phyloP scores from a whole-genome alignment of 2,888 invertebrate genomes.

The Hymenopus coronatus region DNA sequence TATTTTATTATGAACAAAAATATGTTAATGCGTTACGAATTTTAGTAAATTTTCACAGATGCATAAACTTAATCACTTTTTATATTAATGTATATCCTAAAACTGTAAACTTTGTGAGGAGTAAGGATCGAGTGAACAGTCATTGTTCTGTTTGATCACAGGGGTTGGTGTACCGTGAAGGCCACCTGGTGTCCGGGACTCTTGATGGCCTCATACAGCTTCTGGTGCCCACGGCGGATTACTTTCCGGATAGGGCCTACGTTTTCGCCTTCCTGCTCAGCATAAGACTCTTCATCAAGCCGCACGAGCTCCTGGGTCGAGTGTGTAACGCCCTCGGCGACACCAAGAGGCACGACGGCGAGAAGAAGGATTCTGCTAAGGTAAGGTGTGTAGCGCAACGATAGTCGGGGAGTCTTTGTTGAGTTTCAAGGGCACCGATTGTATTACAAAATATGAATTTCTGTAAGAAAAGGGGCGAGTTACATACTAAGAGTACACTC shows the following conservation, averaged over 20 bases:
- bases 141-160: constrained; percentile 39
- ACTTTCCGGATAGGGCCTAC: constrained; percentile 82
- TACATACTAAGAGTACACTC: too few species aligned
- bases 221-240: constrained; percentile 85
- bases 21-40: too few species aligned
- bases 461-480: too few species aligned
- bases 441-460: too few species aligned
- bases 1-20: too few species aligned
- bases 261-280: constrained; percentile 92
- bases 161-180: constrained; percentile 74
- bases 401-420: neutral
- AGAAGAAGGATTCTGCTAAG: constrained; percentile 35
- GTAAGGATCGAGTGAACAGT: neutral
- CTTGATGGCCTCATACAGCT: constrained; percentile 86
- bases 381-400: constrained; percentile 22
- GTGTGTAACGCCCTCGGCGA: constrained; percentile 77
- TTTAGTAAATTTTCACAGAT: too few species aligned
- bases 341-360: constrained; percentile 62
- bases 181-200: constrained; percentile 79
- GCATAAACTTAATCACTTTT: too few species aligned
- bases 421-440: too few species aligned
- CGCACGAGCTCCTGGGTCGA: constrained; percentile 84
- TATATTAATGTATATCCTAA: too few species aligned
- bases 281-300: constrained; percentile 87
- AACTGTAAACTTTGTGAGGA: too few species aligned